These are phyloP conservation scores for Pherbina coryleti DNA, from an alignment of 2,888 invertebrate genomes.

Conservation along the genomic window DNA sequence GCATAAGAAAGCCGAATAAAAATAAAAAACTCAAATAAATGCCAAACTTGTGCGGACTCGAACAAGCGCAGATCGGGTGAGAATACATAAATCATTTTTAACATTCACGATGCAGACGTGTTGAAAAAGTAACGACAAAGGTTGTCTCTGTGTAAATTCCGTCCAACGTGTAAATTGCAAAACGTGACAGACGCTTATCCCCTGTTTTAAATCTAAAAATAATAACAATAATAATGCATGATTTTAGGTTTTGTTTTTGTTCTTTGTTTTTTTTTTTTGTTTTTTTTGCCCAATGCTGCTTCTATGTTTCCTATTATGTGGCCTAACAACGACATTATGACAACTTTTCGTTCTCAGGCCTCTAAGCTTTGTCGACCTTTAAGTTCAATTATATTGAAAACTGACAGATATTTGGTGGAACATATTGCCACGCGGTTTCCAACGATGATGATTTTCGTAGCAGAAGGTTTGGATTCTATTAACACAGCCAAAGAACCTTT, in stretches of 20 bases:
- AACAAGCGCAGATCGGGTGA: constrained; percentile 23
- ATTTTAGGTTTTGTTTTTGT: constrained; percentile 6
- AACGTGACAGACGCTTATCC: constrained; percentile 29
- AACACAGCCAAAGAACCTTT: no score
- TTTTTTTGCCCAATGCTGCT: background rate
- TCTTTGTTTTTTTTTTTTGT: background rate
- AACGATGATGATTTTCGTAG: no score
- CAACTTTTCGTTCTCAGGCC: constrained; percentile 19
- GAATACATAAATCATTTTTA: constrained; percentile 31
- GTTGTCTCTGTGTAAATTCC: constrained; percentile 4
- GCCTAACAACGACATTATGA: background rate
- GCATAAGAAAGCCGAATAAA: background rate
- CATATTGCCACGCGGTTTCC: no score
- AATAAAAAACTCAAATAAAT: constrained; percentile 15
- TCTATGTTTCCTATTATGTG: background rate
- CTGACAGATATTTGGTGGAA: background rate
- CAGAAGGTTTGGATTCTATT: no score
- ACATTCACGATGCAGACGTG: constrained; percentile 24
- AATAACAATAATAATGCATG: constrained; percentile 29
- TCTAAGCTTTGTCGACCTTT: background rate
- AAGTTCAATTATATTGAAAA: background rate
- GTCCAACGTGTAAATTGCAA: constrained; percentile 27
- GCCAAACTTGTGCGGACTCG: constrained; percentile 24
- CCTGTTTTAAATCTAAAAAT: constrained; percentile 21
- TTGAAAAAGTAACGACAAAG: constrained; percentile 29